Conservation (phyloP, 1,140 invertebrate genomes). For the Rhopalosiphum padi region DNA sequence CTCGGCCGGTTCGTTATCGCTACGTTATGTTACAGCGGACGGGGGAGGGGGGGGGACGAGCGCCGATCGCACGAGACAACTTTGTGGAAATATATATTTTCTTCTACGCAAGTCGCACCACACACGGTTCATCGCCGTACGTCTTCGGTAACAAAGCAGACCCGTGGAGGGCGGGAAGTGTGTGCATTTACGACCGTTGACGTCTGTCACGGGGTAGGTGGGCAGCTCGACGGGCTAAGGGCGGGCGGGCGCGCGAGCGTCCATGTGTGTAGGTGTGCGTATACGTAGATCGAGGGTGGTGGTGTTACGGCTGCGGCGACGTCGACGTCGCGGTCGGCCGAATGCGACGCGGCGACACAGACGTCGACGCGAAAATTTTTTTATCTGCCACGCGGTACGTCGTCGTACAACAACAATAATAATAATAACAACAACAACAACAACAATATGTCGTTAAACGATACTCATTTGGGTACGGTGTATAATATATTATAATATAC, state of each 20-base stretch:
- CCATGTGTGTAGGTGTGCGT: background rate
- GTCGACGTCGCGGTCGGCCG: too few species aligned
- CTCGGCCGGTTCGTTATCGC: background rate
- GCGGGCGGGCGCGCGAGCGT: too few species aligned
- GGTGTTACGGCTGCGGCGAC: background rate
- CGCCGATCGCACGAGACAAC: background rate
- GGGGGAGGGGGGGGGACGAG: background rate
- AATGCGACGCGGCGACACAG: background rate
- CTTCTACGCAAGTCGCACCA: background rate
- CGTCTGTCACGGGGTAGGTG: background rate
- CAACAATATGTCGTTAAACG: background rate
- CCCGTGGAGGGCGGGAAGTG: too few species aligned
- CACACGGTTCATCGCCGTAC: background rate
- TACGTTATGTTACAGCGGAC: background rate
- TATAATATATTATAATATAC: background rate
- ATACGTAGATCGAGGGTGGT: background rate
- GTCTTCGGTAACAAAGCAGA: background rate
- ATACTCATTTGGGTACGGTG: constrained; percentile 5
- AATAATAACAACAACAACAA: background rate
- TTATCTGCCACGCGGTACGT: background rate
- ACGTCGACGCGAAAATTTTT: background rate
- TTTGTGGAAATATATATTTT: background rate
- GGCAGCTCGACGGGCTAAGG: too few species aligned
- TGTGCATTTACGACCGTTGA: background rate
- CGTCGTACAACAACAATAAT: background rate